A percentile compares a stretch with the other conserved stretches of the same genome.
Conservation (phyloP, 2,797 vertebrate genomes). For the Brachyalestes nurse region DNA sequence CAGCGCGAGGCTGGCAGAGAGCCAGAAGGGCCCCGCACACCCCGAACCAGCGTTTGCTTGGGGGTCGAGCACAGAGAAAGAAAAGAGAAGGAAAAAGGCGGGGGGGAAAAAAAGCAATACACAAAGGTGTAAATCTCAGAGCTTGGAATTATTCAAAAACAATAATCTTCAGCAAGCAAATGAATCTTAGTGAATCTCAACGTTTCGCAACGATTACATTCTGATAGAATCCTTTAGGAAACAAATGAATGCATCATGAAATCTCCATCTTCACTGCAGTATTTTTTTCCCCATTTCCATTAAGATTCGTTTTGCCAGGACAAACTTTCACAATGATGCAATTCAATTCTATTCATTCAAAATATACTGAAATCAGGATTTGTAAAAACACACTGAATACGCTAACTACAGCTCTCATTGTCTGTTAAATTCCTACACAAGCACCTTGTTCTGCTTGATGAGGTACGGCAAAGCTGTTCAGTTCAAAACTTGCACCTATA, state of each 20-base stretch:
- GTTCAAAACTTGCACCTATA: too few species aligned
- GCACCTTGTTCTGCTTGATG: too few species aligned
- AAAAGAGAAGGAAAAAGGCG: background rate
- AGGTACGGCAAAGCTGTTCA: too few species aligned
- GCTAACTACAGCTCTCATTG: too few species aligned
- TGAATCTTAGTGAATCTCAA: background rate
- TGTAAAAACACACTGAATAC: too few species aligned
- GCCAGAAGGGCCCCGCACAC: slow-evolving; percentile 53
- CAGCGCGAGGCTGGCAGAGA: background rate
- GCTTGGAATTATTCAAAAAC: background rate
- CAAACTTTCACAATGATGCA: too few species aligned
- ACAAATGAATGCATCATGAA: background rate
- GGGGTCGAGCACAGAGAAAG: slow-evolving; percentile 32
- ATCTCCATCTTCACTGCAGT: background rate
- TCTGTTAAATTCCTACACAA: too few species aligned
- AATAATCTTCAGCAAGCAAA: background rate
- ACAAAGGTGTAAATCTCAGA: background rate
- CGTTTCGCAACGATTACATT: background rate
- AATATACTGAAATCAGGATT: too few species aligned
- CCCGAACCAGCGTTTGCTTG: slow-evolving; percentile 52
- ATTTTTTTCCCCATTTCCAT: too few species aligned
- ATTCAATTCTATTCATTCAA: too few species aligned
- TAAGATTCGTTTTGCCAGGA: background rate
- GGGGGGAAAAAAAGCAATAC: background rate
- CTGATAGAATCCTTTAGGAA: background rate